These are phyloP conservation scores for Heterodera carotae DNA, from an alignment of 1,140 invertebrate species.

Conservation along the genomic window DNA sequence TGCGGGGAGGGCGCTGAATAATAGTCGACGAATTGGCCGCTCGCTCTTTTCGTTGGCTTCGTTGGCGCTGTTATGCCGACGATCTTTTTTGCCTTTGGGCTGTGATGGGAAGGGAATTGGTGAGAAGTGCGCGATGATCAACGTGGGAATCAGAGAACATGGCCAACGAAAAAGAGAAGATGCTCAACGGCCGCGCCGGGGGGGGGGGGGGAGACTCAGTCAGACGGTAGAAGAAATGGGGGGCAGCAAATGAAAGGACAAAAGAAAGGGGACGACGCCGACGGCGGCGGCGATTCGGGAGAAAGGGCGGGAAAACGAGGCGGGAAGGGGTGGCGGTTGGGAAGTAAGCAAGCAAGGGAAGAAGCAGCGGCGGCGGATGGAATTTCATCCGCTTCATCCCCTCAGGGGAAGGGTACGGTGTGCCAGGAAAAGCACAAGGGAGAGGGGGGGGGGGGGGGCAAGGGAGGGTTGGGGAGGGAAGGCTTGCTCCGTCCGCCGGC, in stretches of 20 bases:
- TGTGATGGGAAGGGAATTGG: neutral
- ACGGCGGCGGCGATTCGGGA: neutral
- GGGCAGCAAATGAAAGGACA: neutral
- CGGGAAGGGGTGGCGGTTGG: neutral
- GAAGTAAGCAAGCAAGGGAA: neutral
- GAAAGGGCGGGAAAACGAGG: constrained; percentile 10
- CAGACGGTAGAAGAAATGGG: no score
- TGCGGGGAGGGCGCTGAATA: neutral
- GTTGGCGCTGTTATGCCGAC: no score
- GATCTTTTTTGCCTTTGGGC: no score
- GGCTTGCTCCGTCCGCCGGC: neutral
- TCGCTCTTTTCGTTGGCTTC: no score
- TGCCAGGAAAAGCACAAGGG: neutral
- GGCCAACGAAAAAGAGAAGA: neutral
- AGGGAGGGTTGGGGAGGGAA: neutral
- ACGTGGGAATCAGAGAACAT: neutral
- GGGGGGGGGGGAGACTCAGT: neutral
- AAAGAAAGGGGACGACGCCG: neutral
- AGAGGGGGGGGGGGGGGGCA: no score
- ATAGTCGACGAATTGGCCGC: neutral
- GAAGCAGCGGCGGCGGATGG: neutral
- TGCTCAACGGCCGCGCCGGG: neutral
- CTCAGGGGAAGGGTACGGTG: constrained; percentile 8
- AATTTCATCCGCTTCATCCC: constrained; percentile 10
- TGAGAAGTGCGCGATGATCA: neutral